Evolutionary conservation across 2,113 vertebrate species (phyloP).

Genomic region (Psittacara wagleri): DNA sequence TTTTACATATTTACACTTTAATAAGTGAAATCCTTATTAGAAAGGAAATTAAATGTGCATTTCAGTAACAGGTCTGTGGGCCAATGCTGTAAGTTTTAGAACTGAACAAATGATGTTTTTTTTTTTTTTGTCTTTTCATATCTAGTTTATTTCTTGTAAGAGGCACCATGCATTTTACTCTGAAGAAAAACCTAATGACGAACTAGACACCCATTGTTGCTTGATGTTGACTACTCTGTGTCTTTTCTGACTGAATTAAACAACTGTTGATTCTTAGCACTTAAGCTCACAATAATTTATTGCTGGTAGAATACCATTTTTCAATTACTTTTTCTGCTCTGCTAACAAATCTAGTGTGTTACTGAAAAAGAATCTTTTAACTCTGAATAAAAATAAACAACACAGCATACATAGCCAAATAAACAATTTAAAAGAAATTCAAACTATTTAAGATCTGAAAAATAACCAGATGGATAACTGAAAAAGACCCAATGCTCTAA

Average conservation of each 20-base stretch:
- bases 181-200: not conserved
- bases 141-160: not conserved
- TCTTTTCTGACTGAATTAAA: not conserved
- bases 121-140: not conserved
- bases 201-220: not conserved
- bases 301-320: not conserved
- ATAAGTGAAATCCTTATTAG: not conserved
- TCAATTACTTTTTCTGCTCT: not conserved
- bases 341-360: not conserved
- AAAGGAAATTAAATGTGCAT: not conserved
- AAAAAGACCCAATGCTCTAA: not conserved
- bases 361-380: not conserved
- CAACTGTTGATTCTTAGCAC: not conserved
- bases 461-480: not conserved
- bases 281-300: not conserved
- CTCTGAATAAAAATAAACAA: not conserved
- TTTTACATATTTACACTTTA: not conserved
- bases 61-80: not conserved
- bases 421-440: not conserved
- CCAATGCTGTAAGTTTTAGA: not conserved
- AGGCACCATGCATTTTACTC: not conserved
- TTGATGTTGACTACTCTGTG: not conserved
- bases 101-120: not conserved
- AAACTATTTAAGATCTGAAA: not conserved
- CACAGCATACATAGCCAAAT: not conserved